These are phyloP conservation scores for Fulica atra DNA, from an alignment of 2,113 vertebrate species.

Conservation along the genomic window DNA sequence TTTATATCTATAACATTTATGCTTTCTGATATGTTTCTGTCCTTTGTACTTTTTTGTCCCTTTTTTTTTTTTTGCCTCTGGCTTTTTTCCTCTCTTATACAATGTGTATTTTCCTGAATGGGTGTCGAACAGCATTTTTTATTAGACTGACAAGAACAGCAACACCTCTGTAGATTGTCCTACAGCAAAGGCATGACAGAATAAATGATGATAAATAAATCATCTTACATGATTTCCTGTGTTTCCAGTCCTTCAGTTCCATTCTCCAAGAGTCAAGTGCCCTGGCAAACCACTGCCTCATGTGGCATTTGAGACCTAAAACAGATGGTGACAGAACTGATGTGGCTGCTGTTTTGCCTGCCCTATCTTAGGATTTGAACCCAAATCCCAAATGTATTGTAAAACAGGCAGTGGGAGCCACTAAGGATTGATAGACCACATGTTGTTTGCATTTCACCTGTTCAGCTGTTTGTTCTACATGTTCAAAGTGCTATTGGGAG, in stretches of 20 bases:
- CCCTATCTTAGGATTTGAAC: background rate
- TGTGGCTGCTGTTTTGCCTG: background rate
- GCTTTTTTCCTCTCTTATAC: slow-evolving; percentile 2
- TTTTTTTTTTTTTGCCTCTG: background rate
- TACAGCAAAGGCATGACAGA: slow-evolving; percentile 60
- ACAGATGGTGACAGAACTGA: background rate
- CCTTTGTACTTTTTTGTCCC: background rate
- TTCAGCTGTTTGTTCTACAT: background rate
- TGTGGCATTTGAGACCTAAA: background rate
- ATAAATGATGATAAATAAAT: slow-evolving; percentile 46
- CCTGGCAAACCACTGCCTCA: background rate
- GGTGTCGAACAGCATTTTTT: background rate
- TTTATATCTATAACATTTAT: slow-evolving; percentile 11
- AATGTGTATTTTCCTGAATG: slow-evolving; percentile 7
- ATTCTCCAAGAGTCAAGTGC: background rate
- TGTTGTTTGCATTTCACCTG: background rate
- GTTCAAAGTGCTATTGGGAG: background rate
- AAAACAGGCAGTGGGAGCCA: background rate
- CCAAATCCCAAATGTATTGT: background rate
- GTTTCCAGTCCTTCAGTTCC: background rate
- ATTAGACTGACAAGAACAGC: slow-evolving; percentile 48
- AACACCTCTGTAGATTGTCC: slow-evolving; percentile 40
- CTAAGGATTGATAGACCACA: background rate
- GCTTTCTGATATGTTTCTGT: slow-evolving; percentile 19
- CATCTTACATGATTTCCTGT: background rate